phyloP scores from a whole-genome alignment of 2,113 vertebrate genomes.

The Oenanthe oenanthe region DNA sequence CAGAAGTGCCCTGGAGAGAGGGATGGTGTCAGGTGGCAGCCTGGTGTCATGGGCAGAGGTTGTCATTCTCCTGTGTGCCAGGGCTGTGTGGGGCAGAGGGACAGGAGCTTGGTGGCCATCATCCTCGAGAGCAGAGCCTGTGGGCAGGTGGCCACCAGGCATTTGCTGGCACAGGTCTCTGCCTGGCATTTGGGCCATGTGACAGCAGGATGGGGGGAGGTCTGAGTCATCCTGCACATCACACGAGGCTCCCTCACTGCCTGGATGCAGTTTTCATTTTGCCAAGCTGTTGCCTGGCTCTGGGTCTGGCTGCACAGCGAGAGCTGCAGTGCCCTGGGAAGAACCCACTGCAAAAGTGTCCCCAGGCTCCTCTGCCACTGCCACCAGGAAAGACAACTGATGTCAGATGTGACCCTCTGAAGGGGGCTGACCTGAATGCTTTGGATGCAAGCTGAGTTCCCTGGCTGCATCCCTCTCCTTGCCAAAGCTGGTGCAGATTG shows the following conservation, averaged over 20 bases:
- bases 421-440: not conserved
- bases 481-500: not conserved
- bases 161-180: not conserved
- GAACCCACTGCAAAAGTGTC: not conserved
- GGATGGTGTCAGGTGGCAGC: not conserved
- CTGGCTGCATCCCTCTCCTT: not conserved
- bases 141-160: not conserved
- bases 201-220: not conserved
- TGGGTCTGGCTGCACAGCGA: accelerated
- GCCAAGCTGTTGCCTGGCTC: not conserved
- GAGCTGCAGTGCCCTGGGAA: not conserved
- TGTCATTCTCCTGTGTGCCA: not conserved
- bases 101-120: accelerated
- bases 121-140: not conserved
- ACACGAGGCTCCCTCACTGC: not conserved
- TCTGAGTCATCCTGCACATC: conserved; percentile 16
- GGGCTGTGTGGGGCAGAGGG: not conserved
- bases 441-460: not conserved
- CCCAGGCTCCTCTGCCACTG: not conserved
- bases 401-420: not conserved
- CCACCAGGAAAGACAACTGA: not conserved
- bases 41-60: not conserved
- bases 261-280: not conserved
- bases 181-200: accelerated
- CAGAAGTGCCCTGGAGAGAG: not conserved